Evolutionary conservation across 2,888 invertebrate genomes (phyloP), one percentile per base, ranked within the genome.

Genomic region (Drosophila quinaria): DNA sequence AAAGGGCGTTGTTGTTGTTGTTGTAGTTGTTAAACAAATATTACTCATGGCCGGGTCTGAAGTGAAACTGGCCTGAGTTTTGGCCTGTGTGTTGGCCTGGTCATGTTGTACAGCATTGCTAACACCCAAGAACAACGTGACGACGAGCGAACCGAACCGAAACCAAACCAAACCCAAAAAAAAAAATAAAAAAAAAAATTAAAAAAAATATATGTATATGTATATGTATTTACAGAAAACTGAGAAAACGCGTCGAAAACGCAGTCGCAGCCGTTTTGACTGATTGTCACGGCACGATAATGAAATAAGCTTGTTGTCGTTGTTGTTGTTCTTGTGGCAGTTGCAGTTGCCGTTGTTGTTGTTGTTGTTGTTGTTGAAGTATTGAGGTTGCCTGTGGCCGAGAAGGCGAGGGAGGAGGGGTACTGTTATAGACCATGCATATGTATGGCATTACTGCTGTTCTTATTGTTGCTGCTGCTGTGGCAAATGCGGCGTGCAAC

Each of bases 51-150:
- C 46, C 58, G 41, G 75, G 41, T n/a, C 41, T 35, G 25, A 50
- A 56, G 41, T 61, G 55, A 42, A 61, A 56, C 67, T 25, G 70
- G 25, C 33, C 55, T 19, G 51, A 54, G 69, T 74, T 61, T 31
- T 58, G 66, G 65, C 56, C 56, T 22, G 22, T 50, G 52, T 15
- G 15, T 61, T 65, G 69, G 78, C 80, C 76, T 58, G 80, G 69
- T 74, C 83, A 86, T 83, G 87, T 88, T 60, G 56, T 80, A 83
- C 83, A 83, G 83, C 89, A 88, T 88, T 80, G 89, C 89, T 86
- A 83, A 83, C 83, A 83, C 83, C 83, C 78, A 72, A 72, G 75
- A 82, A 86, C 83, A 83, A 83, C 87, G 83, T 83, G 83, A 88
- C 87, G 80, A 87, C 81, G 84, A 69, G 47, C 81, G 61, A 44